Conservation (phyloP, 2,113 vertebrate genomes). For the Collichthys lucidus region DNA sequence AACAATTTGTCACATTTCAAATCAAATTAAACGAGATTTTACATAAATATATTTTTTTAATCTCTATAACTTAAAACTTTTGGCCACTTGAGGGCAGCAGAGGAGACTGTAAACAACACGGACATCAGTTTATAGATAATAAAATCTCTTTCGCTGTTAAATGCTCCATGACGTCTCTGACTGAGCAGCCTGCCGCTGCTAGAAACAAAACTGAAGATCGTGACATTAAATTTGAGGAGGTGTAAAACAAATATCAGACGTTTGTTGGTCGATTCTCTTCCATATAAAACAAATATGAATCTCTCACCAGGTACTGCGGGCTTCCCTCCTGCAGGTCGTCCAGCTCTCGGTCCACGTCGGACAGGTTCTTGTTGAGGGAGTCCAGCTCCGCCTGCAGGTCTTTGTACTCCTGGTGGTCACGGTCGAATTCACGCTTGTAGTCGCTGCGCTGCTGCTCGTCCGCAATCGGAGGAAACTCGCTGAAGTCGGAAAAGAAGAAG, state of each 20-base stretch:
- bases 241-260: background rate
- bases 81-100: background rate
- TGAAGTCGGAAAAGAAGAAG: constrained; percentile 18
- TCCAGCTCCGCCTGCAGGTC: constrained; percentile 87
- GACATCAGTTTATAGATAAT: background rate
- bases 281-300: background rate
- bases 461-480: constrained; percentile 84
- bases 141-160: background rate
- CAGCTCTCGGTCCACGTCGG: constrained; percentile 84
- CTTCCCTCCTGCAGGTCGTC: constrained; percentile 85
- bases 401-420: constrained; percentile 86
- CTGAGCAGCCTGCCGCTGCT: too few species aligned
- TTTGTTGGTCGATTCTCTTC: too few species aligned
- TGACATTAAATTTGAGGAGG: background rate
- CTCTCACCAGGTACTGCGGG: constrained; percentile 85
- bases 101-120: background rate
- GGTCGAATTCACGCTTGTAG: constrained; percentile 88
- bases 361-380: constrained; percentile 82
- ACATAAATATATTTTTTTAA: background rate
- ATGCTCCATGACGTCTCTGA: background rate
- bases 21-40: background rate
- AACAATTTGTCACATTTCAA: background rate
- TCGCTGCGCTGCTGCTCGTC: constrained; percentile 78
- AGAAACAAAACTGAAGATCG: too few species aligned
- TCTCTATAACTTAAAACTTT: background rate